Evolutionary conservation across 2,888 invertebrate species (phyloP).

Genomic region (Tanaodytes sp.): DNA sequence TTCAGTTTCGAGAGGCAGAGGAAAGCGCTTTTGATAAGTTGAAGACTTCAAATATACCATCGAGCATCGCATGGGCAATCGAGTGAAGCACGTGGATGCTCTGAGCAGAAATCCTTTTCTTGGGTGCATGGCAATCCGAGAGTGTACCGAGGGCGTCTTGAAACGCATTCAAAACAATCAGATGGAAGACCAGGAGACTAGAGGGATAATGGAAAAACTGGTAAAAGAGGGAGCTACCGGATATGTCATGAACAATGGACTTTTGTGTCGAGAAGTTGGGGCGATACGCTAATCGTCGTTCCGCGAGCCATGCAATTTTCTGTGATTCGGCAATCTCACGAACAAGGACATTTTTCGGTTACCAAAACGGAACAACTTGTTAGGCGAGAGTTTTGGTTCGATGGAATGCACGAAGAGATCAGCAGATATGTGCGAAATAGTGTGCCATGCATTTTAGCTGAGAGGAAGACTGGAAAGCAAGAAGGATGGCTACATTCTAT

Average conservation of each 20-base stretch:
- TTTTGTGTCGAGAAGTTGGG: not conserved
- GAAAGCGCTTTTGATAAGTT: no score
- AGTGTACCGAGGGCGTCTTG: not conserved
- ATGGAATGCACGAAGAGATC: not conserved
- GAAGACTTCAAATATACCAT: no score
- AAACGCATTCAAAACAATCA: not conserved
- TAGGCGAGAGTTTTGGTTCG: not conserved
- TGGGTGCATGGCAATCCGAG: no score
- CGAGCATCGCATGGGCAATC: no score
- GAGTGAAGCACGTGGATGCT: no score
- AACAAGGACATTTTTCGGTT: not conserved
- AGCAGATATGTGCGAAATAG: not conserved
- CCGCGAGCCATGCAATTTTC: not conserved
- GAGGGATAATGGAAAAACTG: not conserved
- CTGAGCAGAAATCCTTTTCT: no score
- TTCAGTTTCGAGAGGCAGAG: no score
- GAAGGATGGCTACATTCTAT: no score
- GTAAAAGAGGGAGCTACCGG: not conserved
- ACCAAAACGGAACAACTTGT: not conserved
- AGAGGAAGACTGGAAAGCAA: no score
- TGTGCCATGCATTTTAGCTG: no score
- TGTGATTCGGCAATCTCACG: not conserved
- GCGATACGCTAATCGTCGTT: not conserved
- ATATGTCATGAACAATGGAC: not conserved
- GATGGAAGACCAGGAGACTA: not conserved